Conservation (phyloP, 2,888 invertebrate genomes). For the Scaptomyza reducta region DNA sequence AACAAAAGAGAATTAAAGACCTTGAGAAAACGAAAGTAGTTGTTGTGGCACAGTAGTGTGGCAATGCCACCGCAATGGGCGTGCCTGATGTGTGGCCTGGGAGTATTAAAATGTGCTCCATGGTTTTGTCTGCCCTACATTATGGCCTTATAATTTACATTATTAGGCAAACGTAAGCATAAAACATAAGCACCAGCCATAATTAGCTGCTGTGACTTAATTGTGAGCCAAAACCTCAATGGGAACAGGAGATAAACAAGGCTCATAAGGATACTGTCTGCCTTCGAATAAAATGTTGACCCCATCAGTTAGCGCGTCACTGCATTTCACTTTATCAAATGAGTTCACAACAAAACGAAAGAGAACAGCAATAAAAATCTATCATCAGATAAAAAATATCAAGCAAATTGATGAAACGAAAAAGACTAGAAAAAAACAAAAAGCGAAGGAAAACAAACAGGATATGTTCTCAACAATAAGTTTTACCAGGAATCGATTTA, state of each 20-base stretch:
- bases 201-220: slow-evolving; percentile 61
- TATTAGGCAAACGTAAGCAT: slow-evolving; percentile 75
- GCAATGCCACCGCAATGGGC: slow-evolving; percentile 12
- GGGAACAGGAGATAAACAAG: slow-evolving; percentile 36
- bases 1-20: slow-evolving; percentile 18
- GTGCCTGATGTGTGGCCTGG: slow-evolving; percentile 59
- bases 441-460: background rate
- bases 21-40: background rate
- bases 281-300: slow-evolving; percentile 34
- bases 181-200: slow-evolving; percentile 60
- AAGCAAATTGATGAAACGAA: slow-evolving; percentile 15
- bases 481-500: slow-evolving; percentile 39
- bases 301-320: slow-evolving; percentile 48
- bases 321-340: slow-evolving; percentile 30
- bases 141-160: slow-evolving; percentile 75
- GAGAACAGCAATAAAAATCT: slow-evolving; percentile 2
- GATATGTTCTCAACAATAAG: slow-evolving; percentile 30
- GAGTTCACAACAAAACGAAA: slow-evolving; percentile 33
- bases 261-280: slow-evolving; percentile 9
- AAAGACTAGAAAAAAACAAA: background rate
- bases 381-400: slow-evolving; percentile 4
- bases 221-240: slow-evolving; percentile 58
- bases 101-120: slow-evolving; percentile 65
- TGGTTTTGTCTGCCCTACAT: slow-evolving; percentile 44
- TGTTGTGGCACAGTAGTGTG: background rate